Evolutionary conservation across 2,797 vertebrate genomes (phyloP).

Genomic region (Numenius phaeopus): DNA sequence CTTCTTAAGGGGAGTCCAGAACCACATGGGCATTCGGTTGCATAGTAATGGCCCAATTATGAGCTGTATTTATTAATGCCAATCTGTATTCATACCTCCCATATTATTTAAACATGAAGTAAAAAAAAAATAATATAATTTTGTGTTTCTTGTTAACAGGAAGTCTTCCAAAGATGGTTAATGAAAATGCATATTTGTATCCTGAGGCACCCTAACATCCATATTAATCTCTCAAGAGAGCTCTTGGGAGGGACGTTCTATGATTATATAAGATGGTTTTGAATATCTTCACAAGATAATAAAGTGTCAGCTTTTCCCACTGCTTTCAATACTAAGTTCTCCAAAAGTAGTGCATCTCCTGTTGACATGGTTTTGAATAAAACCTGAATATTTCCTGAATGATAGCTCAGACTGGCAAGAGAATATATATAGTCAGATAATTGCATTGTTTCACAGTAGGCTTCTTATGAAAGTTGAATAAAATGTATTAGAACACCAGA

Average conservation of each 20-base stretch:
- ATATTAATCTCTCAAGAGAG: constrained; percentile 30
- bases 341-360: background rate
- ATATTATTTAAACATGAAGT: constrained; percentile 22
- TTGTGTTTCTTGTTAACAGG: constrained; percentile 5
- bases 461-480: background rate
- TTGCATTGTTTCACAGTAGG: background rate
- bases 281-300: constrained; percentile 16
- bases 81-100: background rate
- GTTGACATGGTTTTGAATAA: background rate
- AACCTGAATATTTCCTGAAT: background rate
- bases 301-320: background rate
- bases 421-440: background rate
- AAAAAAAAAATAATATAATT: background rate
- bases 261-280: constrained; percentile 37
- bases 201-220: background rate
- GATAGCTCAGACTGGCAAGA: background rate
- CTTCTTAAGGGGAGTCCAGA: background rate
- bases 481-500: background rate
- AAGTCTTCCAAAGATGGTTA: background rate
- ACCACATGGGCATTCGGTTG: background rate
- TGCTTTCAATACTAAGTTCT: constrained; percentile 3
- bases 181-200: constrained; percentile 23
- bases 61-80: background rate
- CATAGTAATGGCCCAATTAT: background rate
- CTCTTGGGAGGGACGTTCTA: background rate